These are phyloP conservation scores for Rousettus leschenaultii DNA, from an alignment of 2,113 vertebrate species.

Conservation along the genomic window DNA sequence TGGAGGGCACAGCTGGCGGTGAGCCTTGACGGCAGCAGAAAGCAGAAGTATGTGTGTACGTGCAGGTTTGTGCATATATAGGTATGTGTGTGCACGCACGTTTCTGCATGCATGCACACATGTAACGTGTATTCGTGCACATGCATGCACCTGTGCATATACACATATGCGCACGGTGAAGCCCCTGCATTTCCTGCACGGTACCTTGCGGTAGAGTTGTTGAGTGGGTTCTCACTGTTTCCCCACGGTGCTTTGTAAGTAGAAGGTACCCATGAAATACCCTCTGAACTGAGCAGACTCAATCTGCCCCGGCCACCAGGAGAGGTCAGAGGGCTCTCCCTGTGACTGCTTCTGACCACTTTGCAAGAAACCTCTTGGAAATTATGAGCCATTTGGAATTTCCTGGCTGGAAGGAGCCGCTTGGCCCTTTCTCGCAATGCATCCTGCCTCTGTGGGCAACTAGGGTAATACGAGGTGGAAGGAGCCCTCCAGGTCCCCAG, in stretches of 20 bases:
- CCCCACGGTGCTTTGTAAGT: not conserved
- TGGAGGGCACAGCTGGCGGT: too few species aligned
- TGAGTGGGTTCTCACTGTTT: not conserved
- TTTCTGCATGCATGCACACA: fast-evolving
- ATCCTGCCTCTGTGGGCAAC: not conserved
- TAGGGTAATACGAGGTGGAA: not conserved
- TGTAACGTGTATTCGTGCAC: not conserved
- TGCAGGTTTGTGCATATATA: not conserved
- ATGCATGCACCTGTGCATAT: not conserved
- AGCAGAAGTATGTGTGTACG: not conserved
- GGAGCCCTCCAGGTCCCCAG: not conserved
- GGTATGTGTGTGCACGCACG: too few species aligned
- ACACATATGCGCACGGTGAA: fast-evolving
- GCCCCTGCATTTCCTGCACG: not conserved
- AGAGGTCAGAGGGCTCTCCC: not conserved
- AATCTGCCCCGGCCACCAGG: not conserved
- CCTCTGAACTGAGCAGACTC: too few species aligned
- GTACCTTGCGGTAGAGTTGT: not conserved
- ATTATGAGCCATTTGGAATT: not conserved
- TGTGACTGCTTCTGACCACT: not conserved
- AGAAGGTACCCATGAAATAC: not conserved
- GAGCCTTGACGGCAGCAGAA: not conserved
- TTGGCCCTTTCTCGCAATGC: not conserved
- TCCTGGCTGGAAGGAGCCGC: not conserved
- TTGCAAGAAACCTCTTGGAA: not conserved